phyloP scores from a whole-genome alignment of 1,140 invertebrate genomes.

The Macrotrachela quadricornifera region DNA sequence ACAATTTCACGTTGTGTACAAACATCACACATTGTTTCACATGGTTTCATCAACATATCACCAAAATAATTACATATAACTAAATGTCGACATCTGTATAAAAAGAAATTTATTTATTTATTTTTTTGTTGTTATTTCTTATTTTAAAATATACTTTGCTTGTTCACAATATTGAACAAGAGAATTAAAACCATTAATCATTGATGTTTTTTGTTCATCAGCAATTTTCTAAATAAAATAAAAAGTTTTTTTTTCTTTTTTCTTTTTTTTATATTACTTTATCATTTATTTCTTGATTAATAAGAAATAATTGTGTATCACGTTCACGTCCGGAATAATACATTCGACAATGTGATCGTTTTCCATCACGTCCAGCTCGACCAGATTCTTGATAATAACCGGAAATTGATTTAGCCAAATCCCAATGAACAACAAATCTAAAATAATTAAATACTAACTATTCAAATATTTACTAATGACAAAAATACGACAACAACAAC shows the following conservation, averaged over 20 bases:
- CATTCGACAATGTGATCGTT: not conserved
- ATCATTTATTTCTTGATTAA: constrained; percentile 8
- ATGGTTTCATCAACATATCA: not conserved
- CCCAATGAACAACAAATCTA: constrained; percentile 9
- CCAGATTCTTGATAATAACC: constrained; percentile 9
- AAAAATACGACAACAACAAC: not conserved
- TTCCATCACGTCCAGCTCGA: constrained; percentile 8
- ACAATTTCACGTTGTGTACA: not conserved
- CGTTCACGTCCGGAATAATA: constrained; percentile 9
- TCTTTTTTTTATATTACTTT: constrained; percentile 3
- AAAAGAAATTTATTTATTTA: not conserved
- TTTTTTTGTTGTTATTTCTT: not conserved
- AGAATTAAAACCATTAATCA: constrained; percentile 1
- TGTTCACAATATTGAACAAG: constrained; percentile 5
- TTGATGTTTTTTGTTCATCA: not conserved
- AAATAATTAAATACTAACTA: not conserved
- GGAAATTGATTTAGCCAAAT: constrained; percentile 8
- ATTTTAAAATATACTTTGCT: not conserved
- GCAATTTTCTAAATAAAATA: not conserved
- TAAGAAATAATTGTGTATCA: not conserved
- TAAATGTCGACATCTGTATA: constrained; percentile 5
- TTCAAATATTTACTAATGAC: not conserved
- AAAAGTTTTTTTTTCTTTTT: not conserved
- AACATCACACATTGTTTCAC: constrained; percentile 5
- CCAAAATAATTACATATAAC: constrained; percentile 6